Conservation (phyloP, 2,888 invertebrate species). For the Trilocha varians region DNA sequence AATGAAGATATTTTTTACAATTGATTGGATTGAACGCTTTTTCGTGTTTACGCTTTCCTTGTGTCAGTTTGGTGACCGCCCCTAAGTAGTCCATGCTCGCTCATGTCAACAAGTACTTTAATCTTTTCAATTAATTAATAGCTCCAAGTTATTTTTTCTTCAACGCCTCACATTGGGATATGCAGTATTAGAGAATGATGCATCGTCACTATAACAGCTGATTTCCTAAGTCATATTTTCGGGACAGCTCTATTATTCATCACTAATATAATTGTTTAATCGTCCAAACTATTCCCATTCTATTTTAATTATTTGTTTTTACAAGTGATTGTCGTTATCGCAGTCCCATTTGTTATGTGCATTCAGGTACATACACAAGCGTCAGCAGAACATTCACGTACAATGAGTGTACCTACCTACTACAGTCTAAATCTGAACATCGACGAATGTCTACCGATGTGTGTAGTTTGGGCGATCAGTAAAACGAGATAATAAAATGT, state of each 20-base stretch:
- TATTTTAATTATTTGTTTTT: background rate
- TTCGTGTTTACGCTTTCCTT: conserved; percentile 76
- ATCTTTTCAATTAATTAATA: conserved; percentile 67
- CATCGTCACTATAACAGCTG: conserved; percentile 73
- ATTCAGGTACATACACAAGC: background rate
- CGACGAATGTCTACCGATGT: conserved; percentile 13
- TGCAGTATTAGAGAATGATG: conserved; percentile 72
- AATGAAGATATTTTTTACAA: conserved; percentile 56
- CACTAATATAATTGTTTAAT: conserved; percentile 59
- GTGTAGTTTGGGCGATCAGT: conserved; percentile 63
- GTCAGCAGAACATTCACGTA: background rate
- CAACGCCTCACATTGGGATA: conserved; percentile 69
- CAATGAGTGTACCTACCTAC: background rate
- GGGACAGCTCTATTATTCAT: conserved; percentile 73
- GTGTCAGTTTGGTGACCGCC: conserved; percentile 74
- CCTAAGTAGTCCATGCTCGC: conserved; percentile 72
- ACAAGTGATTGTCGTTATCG: background rate
- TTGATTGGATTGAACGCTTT: conserved; percentile 75
- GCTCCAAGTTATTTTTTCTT: conserved; percentile 66
- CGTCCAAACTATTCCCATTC: conserved; percentile 54
- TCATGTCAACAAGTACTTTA: conserved; percentile 64
- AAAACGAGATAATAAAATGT: conserved; percentile 51
- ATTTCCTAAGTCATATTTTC: conserved; percentile 66
- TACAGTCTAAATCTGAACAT: too few species aligned
- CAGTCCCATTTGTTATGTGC: background rate